Percentiles rank a stretch among this genome's conserved stretches.
These are phyloP conservation scores for Drosophila merina DNA, from an alignment of 2,888 invertebrate species.

Conservation along the genomic window DNA sequence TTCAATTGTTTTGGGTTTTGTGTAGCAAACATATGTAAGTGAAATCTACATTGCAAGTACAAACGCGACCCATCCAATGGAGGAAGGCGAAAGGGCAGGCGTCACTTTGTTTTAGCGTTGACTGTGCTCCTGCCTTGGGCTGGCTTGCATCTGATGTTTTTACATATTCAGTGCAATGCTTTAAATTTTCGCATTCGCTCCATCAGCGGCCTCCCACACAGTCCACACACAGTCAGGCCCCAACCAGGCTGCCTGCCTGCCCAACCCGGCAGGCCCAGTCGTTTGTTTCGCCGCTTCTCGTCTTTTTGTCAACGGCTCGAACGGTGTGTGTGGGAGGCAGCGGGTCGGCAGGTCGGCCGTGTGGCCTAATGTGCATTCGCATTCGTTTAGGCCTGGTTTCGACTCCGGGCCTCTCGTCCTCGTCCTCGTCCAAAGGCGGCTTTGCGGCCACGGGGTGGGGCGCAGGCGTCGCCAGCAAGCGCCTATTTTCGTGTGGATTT, in stretches of 20 bases:
- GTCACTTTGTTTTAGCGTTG: constrained; percentile 44
- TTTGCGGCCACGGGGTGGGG: constrained; percentile 34
- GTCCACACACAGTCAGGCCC: background rate
- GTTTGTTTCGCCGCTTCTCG: constrained; percentile 37
- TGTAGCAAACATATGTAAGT: background rate
- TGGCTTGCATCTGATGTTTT: constrained; percentile 51
- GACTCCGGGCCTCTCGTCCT: constrained; percentile 7
- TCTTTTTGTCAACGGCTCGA: constrained; percentile 68
- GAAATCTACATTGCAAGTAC: background rate
- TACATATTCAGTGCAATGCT: constrained; percentile 44
- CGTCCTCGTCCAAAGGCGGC: constrained; percentile 37
- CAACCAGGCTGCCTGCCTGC: background rate
- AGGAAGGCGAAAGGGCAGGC: background rate
- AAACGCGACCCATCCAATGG: background rate
- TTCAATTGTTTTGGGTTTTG: background rate
- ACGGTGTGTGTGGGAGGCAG: constrained; percentile 48
- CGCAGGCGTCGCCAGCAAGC: constrained; percentile 66
- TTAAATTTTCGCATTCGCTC: constrained; percentile 27
- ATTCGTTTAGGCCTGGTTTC: constrained; percentile 73
- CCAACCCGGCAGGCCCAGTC: constrained; percentile 7
- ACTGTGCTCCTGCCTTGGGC: constrained; percentile 44
- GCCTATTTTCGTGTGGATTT: constrained; percentile 32
- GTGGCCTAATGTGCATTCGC: constrained; percentile 70
- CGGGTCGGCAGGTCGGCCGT: constrained; percentile 53
- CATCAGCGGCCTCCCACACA: constrained; percentile 13